Base-by-base conservation (phyloP, 1,140 invertebrate species). In the Thaumetopoea pityocampa region DNA sequence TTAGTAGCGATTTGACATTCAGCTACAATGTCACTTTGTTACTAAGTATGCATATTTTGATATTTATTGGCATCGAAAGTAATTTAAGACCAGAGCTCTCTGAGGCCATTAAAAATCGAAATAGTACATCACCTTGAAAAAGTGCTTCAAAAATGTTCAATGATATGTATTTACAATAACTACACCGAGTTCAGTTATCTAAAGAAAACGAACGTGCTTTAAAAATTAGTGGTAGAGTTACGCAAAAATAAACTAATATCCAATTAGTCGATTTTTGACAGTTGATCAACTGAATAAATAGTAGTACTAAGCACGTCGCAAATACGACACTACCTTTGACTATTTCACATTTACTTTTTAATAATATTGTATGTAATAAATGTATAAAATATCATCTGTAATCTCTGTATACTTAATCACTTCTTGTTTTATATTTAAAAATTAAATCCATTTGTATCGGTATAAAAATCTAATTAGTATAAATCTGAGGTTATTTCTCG, bases 381-480 rank as follows among this genome's bases (percentile, higher is more conserved):
- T 84, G 80, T 84, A 84, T 84, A 84, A 84, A 84, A 84, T 84
- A 84, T 81, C 77, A 80, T 81, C 77, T 81, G 69, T 84, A 80
- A 81, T 84, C 74, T 84, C 77, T 84, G 77, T 84, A 84, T 81
- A 81, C 74, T 81, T 81, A 84, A 84, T 84, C 80, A 80, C 77
- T 41, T 41, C 69, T 81, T 81, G 80, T 76, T 80, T 78, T 77
- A 81, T 81, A 79, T 78, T 83, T 84, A 78, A 84, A 80, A 84
- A 84, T 84, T 81, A 84, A 84, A 84, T 84, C 74, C 77, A 84
- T 81, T 81, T 81, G 74, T 81, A 80, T 84, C 67, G 77, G 80
- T 84, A 84, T 84, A 84, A 84, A 83, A 81, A 81, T 84, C 77
- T 84, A 81, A 68, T 83, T 71, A 72, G 71, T 79, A 80, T 80